phyloP scores from a whole-genome alignment of 1,140 invertebrate species.

The Theocolax elegans region DNA sequence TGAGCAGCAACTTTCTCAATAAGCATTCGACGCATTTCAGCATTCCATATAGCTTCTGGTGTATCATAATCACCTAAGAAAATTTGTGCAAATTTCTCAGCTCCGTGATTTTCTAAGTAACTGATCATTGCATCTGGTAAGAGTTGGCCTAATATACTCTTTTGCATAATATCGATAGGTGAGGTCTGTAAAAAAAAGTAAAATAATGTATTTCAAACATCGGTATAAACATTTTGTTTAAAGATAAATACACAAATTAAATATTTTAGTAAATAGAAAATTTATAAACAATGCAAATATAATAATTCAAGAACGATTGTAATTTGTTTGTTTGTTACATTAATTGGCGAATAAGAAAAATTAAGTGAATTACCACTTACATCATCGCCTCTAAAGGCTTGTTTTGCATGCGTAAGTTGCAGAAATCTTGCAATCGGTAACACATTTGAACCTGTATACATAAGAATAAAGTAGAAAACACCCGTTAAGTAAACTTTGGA shows the following conservation, averaged over 20 bases:
- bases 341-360: constrained; percentile 15
- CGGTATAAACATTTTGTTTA: background rate
- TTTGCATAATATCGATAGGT: constrained; percentile 83
- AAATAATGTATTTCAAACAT: no score
- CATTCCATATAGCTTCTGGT: constrained; percentile 96
- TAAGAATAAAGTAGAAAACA: constrained; percentile 98
- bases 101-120: constrained; percentile 97
- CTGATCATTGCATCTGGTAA: constrained; percentile 99
- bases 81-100: constrained; percentile 98
- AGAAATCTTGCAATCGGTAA: constrained; percentile 95
- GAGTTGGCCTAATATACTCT: constrained; percentile 90
- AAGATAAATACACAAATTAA: constrained; percentile 55
- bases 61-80: constrained; percentile 99
- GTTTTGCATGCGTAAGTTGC: constrained; percentile 94
- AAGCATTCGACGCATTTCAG: constrained; percentile 91
- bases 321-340: background rate
- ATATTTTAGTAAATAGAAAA: no score
- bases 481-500: constrained; percentile 95
- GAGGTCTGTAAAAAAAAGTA: constrained; percentile 66
- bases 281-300: constrained; percentile 12
- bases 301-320: background rate
- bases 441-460: constrained; percentile 99
- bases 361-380: constrained; percentile 71
- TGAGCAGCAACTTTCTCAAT: constrained; percentile 97
- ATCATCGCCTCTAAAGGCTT: constrained; percentile 92